These are phyloP conservation scores for Ceratitis capitata DNA, from an alignment of 1,140 invertebrate genomes.

Conservation along the genomic window DNA sequence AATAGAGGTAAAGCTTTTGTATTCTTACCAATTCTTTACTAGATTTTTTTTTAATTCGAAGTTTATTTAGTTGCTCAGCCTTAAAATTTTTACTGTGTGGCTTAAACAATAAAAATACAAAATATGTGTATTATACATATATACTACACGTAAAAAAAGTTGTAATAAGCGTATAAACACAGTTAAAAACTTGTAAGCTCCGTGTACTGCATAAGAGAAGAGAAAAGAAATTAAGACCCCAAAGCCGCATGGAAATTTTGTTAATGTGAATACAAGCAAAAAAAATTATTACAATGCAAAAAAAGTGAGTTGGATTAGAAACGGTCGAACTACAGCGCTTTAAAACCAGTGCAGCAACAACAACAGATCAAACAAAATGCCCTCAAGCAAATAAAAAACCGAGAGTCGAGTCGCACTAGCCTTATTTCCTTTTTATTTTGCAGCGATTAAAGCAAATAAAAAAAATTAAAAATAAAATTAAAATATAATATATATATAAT, in stretches of 20 bases:
- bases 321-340: neutral
- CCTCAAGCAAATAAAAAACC: neutral
- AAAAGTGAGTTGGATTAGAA: neutral
- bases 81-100: neutral
- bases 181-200: neutral
- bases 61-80: neutral
- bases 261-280: neutral
- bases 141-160: neutral
- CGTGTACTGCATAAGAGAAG: neutral
- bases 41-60: too few relatives aligned
- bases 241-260: neutral
- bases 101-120: neutral
- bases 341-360: neutral
- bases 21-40: too few relatives aligned
- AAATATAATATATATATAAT: too few relatives aligned
- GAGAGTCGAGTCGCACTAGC: neutral
- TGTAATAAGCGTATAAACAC: neutral
- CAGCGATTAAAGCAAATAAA: neutral
- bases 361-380: neutral
- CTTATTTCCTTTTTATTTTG: slow-evolving; percentile 10
- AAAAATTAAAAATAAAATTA: too few relatives aligned
- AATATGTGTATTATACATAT: neutral
- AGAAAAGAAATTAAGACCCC: neutral
- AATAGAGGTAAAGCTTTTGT: too few relatives aligned
- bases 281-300: neutral